These are phyloP conservation scores for human (Homo sapiens) DNA, from an alignment of 2,113 vertebrate genomes.

Conservation along the genomic window DNA sequence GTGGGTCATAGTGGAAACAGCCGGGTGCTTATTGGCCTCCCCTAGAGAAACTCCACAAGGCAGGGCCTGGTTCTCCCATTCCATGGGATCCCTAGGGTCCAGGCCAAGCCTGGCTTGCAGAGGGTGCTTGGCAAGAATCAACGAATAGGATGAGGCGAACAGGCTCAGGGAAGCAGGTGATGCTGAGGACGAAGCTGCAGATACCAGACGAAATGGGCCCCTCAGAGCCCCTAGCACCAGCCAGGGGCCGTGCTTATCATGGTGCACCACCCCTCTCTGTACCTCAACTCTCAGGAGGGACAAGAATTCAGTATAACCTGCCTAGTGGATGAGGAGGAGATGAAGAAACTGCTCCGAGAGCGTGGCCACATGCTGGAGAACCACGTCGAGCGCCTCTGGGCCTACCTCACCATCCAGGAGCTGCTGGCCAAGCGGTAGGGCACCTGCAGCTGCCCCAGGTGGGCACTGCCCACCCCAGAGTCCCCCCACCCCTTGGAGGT, in stretches of 20 bases:
- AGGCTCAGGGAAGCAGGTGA: neutral
- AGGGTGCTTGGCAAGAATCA: neutral
- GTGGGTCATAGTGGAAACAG: neutral
- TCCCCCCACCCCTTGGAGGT: too few relatives aligned
- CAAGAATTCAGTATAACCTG: conserved; percentile 69
- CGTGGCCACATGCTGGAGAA: conserved; percentile 89
- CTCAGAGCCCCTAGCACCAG: neutral
- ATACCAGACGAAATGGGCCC: neutral
- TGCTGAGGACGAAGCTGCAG: neutral
- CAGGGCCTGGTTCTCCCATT: neutral
- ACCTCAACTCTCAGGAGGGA: conserved; percentile 40
- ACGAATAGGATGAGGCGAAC: neutral
- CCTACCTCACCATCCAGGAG: conserved; percentile 91
- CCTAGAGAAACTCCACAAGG: neutral
- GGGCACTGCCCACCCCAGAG: neutral
- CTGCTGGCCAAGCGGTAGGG: conserved; percentile 87
- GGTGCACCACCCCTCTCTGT: neutral
- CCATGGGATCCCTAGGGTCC: neutral
- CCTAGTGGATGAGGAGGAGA: conserved; percentile 71
- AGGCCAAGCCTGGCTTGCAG: neutral
- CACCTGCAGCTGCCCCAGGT: fast-evolving
- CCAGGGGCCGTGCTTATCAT: too few relatives aligned
- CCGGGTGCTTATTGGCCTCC: neutral
- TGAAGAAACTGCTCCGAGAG: conserved; percentile 82
- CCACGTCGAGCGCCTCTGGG: conserved; percentile 90